Base-by-base conservation (phyloP, 2,797 vertebrate species). In the Galagoides demidoff region DNA sequence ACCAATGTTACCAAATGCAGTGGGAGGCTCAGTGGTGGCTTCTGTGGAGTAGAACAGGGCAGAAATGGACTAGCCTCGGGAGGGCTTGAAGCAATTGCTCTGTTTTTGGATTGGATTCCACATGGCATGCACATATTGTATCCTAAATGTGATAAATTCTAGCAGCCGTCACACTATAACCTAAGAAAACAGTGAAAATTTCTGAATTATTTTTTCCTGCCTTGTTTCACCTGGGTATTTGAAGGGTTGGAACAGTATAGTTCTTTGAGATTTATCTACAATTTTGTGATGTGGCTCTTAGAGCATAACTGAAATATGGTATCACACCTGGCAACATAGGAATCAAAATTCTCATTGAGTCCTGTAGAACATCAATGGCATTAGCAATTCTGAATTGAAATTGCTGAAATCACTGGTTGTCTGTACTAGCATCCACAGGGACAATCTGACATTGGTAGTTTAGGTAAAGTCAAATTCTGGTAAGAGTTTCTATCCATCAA, bases 101-200 rank as follows among this genome's bases (percentile, higher is more conserved):
- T 85, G 27, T 52, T 87, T 96, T 27, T 43, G 49, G 37, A 68
- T 85, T 39, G 45, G 16, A 45, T 45, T 23, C n/a, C 66, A 92
- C 63, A 31, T n/a, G 13, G 61, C 92, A 66, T 66, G 11, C 34
- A 59, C n/a, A 49, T 95, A 29, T 87, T 76, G 87, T 85, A 94
- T 55, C 13, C 55, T 82, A 49, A 85, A 45, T 85, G 45, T 85
- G 82, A 90, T 81, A 77, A 81, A 94, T 82, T 43, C 19, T 13
- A 94, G 45, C 68, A 73, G 16, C 16, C 39, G 10, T 85, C n/a
- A 39, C 5, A 8, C 31, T 88, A 55, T 77, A 61, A 81, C 8
- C n/a, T 64, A 45, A 92, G 66, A 86, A 70, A 59, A 79, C 27
- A 31, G 0, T 37, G 5, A 39, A 34, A 55, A 13, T 39, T 73